These are phyloP conservation scores for Jacana jacana DNA, from an alignment of 2,113 vertebrate species.

Conservation along the genomic window DNA sequence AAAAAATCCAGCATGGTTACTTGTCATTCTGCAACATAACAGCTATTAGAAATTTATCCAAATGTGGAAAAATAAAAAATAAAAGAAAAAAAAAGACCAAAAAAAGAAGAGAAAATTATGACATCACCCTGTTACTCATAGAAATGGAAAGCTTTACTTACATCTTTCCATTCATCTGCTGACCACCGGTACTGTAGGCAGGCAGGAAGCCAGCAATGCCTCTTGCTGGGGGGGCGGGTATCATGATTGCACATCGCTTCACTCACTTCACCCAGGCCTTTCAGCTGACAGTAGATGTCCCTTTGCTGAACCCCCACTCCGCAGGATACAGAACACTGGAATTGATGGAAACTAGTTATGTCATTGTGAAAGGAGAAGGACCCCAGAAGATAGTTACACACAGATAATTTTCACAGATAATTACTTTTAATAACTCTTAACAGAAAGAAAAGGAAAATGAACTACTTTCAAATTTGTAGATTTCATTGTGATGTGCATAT, in stretches of 20 bases:
- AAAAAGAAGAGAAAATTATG: not conserved
- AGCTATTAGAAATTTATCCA: not conserved
- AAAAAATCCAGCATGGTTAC: not conserved
- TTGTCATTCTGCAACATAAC: not conserved
- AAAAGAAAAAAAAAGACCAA: accelerated
- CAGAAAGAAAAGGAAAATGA: not conserved
- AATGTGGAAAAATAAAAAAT: not conserved
- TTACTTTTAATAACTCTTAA: not conserved
- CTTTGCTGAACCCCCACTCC: constrained; percentile 84
- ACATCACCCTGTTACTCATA: too few relatives aligned
- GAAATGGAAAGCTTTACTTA: constrained; percentile 64
- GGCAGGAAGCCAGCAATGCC: constrained; percentile 72
- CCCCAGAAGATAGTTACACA: not conserved
- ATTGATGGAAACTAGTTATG: not conserved
- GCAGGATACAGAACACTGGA: constrained; percentile 89
- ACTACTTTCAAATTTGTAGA: not conserved
- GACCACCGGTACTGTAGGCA: constrained; percentile 80
- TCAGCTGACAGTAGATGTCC: constrained; percentile 83
- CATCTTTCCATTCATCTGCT: constrained; percentile 78
- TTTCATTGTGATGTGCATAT: accelerated
- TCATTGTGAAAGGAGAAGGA: not conserved
- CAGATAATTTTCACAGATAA: not conserved
- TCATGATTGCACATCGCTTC: constrained; percentile 71
- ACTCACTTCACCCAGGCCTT: constrained; percentile 73
- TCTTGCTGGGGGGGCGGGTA: constrained; percentile 54